phyloP scores from a whole-genome alignment of 1,140 invertebrate species.

The Bombyx mandarina region DNA sequence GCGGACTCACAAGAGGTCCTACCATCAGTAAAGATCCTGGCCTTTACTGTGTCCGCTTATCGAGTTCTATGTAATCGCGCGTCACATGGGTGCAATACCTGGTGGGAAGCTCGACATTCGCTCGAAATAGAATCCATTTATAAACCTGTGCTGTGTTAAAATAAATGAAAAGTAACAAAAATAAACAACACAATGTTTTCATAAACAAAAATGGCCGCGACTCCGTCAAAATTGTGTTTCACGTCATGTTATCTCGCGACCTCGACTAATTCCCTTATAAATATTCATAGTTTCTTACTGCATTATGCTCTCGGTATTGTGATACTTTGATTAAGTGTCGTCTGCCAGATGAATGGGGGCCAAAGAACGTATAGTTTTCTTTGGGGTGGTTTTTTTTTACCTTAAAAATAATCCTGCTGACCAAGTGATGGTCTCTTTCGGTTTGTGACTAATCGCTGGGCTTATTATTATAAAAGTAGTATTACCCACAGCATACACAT shows the following conservation, averaged over 20 bases:
- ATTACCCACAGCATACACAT: no score
- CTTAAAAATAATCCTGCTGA: background rate
- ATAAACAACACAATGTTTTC: background rate
- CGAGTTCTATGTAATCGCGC: no score
- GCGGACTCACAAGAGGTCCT: no score
- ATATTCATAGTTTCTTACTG: conserved; percentile 55
- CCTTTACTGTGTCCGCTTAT: no score
- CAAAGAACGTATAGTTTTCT: background rate
- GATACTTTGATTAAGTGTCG: conserved; percentile 65
- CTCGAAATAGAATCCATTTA: no score
- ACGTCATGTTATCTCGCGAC: conserved; percentile 17
- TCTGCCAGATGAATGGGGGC: conserved; percentile 41
- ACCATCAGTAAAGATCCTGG: no score
- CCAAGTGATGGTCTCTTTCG: no score
- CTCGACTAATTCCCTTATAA: conserved; percentile 56
- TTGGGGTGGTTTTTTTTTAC: conserved; percentile 23
- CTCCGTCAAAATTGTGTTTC: conserved; percentile 17
- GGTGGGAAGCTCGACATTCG: no score
- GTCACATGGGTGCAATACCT: no score
- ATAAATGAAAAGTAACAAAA: conserved; percentile 3
- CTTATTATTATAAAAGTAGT: no score
- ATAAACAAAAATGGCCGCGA: background rate
- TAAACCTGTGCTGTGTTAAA: background rate
- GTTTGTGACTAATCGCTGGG: no score
- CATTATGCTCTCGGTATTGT: conserved; percentile 32